Conservation (phyloP, 2,797 vertebrate genomes). For the Neomorphus geoffroyi region DNA sequence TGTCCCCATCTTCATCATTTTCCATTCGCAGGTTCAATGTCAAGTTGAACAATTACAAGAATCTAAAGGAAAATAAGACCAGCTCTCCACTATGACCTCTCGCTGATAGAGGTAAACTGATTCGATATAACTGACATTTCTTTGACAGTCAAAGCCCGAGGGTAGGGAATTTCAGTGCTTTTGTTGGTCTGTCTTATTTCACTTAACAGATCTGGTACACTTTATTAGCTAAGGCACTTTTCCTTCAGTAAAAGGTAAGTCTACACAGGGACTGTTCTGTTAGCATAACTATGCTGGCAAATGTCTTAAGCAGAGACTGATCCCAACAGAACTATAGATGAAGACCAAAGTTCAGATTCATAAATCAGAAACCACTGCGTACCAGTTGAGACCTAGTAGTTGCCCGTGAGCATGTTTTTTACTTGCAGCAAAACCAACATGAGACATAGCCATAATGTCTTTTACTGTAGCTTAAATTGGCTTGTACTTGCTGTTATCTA, state of each 20-base stretch:
- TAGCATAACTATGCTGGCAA: not conserved
- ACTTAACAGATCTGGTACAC: not conserved
- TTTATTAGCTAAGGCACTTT: slow-evolving; percentile 4
- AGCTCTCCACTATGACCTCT: not conserved
- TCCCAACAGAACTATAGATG: not conserved
- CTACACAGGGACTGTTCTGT: not conserved
- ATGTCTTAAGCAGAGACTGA: not conserved
- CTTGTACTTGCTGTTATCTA: not conserved
- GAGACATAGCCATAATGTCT: not conserved
- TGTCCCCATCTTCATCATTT: not conserved
- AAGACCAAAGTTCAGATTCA: not conserved
- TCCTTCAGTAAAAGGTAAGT: not conserved
- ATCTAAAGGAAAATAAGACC: not conserved
- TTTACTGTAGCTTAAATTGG: not conserved
- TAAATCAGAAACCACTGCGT: not conserved
- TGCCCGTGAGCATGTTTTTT: not conserved
- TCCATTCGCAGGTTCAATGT: not conserved
- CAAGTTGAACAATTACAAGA: not conserved
- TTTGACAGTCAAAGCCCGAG: not conserved
- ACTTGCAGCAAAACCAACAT: not conserved
- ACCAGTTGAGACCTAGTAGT: not conserved
- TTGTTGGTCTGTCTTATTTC: slow-evolving; percentile 20
- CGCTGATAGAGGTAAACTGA: not conserved
- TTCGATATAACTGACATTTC: not conserved
- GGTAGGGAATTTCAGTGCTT: not conserved